Evolutionary conservation across 2,888 invertebrate species (phyloP), one percentile per base, ranked within the genome.

Genomic region (Criorhina ranunculi): DNA sequence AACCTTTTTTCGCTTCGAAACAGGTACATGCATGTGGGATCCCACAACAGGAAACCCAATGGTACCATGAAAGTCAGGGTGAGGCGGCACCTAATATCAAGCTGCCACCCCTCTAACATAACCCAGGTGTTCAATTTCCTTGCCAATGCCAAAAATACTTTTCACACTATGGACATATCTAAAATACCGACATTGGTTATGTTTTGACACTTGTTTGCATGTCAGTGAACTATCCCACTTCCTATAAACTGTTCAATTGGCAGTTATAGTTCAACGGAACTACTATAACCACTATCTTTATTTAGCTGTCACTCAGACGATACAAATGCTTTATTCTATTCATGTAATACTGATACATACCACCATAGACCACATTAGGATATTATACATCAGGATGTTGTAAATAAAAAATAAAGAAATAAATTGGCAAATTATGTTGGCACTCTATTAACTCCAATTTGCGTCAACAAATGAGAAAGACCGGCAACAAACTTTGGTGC

Each of bases 201-300:
- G 29, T 44, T 44, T 24, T 44, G 69, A 69, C 57, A 69, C 57
- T 57, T 69, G 69, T 35, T 69, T 33, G 69, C 57, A 69, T 69
- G 69, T 55, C 42, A 55, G 37, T 19, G 35, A 57, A 57, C 7
- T 37, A 55, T 31, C 31, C 17, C n/a, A n/a, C 9, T 40, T 19
- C 15, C 33, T 40, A 9, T 31, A 37, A 40, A 5, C 46, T 7
- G 17, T 46, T 33, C 40, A 53, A 35, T 40, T 53, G 40, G 33
- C 35, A 8, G 55, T 69, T 33, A 12, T 19, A n/a, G 24, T 46
- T 55, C 2, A 19, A 19, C 33, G 40, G 40, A 8, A 67, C 42
- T 37, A 29, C 15, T n/a, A n/a, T 15, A 31, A 12, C 44, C 8
- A 19, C 19, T 46, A 46, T 59, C 44, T 37, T 70, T 29, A 49